Base-by-base conservation (phyloP, 2,888 invertebrate genomes). In the Agrilus biguttatus region DNA sequence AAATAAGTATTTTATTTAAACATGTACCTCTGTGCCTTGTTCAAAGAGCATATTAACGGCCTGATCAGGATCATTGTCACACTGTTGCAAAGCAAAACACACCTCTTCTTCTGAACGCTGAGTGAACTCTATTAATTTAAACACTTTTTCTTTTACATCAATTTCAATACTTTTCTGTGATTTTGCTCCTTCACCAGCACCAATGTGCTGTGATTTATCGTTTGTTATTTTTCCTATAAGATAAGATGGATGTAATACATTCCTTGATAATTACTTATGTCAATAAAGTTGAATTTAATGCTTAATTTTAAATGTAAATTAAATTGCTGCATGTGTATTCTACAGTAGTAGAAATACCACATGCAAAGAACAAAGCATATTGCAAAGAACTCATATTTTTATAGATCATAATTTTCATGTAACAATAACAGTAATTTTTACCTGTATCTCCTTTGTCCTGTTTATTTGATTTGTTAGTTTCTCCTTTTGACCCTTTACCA, bases 1-100 rank as follows among this genome's bases (percentile, higher is more conserved):
- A 14, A 14, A 21, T 34, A 21, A 8, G 14, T n/a, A 33, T 34
- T 7, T 2, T 43, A 2, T 32, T 40, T 40, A 5, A 37, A 4
- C 36, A 36, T 43, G 21, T 46, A 45, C 47, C 34, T 47, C 49
- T 10, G 43, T 77, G 74, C 56, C 71, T 72, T 83, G 81, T 64
- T 90, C 90, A 41, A 85, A 72, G 48, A 90, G 73, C 68, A 84
- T 76, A 59, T 84, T 82, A 55, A 83, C 81, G 48, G 91, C 93
- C 59, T 77, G 76, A 55, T 83, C 80, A 62, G 86, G 71, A 69
- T 95, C 91, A 65, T 88, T 82, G 69, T 92, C 89, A 59, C 86
- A 84, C 72, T 95, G 93, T 65, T 92, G 87, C 45, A 96, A 77
- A 47, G 92, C 93, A 63, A 89, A 83, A 59, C 86, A 84, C 43